phyloP scores from a whole-genome alignment of 2,113 vertebrate genomes.

The Tonatia bakeri region DNA sequence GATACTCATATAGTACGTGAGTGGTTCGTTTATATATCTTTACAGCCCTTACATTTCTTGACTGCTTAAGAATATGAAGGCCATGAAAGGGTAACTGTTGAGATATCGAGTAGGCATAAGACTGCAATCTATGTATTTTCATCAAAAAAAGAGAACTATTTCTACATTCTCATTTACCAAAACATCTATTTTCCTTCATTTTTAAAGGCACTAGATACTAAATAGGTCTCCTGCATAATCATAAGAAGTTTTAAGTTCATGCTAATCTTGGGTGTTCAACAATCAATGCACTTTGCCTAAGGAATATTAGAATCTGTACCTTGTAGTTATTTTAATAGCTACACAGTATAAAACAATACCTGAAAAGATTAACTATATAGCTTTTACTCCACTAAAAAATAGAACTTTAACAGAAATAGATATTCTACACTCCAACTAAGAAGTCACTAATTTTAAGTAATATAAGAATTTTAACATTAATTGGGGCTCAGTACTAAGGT shows the following conservation, averaged over 20 bases:
- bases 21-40: neutral
- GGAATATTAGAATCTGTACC: neutral
- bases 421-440: neutral
- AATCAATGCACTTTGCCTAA: neutral
- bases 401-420: neutral
- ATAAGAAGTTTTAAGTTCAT: neutral
- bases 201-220: neutral
- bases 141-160: neutral
- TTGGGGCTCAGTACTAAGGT: neutral
- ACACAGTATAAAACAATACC: neutral
- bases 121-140: neutral
- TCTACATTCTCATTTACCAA: neutral
- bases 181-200: neutral
- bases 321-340: constrained; percentile 1
- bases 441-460: neutral
- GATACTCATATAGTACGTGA: neutral
- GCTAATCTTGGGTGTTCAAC: neutral
- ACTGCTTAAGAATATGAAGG: neutral
- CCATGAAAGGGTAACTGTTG: neutral
- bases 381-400: neutral
- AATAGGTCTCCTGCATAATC: neutral
- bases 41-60: neutral
- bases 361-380: neutral
- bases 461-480: neutral
- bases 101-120: neutral